phyloP scores from a whole-genome alignment of 2,113 vertebrate genomes.

The Ondatra zibethicus region DNA sequence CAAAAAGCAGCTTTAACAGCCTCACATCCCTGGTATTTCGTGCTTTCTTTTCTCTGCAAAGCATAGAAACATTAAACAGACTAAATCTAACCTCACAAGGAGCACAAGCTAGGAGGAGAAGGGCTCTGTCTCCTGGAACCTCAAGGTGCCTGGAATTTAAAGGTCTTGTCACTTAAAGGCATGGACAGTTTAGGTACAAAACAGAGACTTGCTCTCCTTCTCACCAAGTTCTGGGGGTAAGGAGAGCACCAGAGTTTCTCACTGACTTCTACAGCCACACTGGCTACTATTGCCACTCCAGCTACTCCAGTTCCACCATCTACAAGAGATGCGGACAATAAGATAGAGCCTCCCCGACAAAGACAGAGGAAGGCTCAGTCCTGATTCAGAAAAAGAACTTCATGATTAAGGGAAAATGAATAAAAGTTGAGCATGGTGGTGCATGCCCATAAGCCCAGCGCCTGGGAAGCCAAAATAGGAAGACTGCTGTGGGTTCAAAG shows the following conservation, averaged over 20 bases:
- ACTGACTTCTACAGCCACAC: not conserved
- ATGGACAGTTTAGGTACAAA: not conserved
- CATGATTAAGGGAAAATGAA: not conserved
- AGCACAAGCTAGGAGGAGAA: not conserved
- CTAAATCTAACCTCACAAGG: not conserved
- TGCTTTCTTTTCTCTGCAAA: not conserved
- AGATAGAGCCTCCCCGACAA: not conserved
- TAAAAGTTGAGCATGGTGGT: not conserved
- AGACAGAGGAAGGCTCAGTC: not conserved
- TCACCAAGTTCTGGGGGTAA: accelerated
- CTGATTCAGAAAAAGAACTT: not conserved
- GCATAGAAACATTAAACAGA: not conserved
- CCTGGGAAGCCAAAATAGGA: not conserved
- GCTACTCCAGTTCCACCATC: not conserved
- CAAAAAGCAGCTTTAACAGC: not conserved
- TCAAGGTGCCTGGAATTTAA: not conserved
- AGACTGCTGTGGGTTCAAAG: not conserved
- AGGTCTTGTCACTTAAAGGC: not conserved
- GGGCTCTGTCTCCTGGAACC: not conserved
- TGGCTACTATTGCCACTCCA: accelerated
- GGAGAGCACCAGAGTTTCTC: not conserved
- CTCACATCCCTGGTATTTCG: not conserved
- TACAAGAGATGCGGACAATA: not conserved
- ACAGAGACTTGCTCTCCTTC: not conserved
- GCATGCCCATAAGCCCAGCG: not conserved